phyloP scores from a whole-genome alignment of 2,888 invertebrate species.

The Drosophila melanocephala region DNA sequence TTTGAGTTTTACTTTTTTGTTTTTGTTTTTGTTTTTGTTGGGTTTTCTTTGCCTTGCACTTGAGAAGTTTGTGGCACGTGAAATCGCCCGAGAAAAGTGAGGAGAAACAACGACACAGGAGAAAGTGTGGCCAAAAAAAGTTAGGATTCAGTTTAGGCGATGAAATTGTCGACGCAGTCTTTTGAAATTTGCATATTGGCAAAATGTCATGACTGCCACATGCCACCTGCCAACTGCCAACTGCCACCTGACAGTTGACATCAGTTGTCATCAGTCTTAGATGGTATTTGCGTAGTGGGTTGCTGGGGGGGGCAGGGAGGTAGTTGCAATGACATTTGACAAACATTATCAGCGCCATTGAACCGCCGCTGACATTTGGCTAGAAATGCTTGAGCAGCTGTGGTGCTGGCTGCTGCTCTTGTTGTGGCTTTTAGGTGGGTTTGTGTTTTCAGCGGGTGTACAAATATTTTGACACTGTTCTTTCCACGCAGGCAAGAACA shows the following conservation, averaged over 20 bases:
- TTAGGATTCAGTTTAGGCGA: conserved; percentile 61
- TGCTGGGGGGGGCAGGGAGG: conserved; percentile 10
- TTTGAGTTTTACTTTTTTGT: conserved; percentile 36
- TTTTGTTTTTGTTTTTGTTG: conserved; percentile 23
- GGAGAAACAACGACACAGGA: conserved; percentile 43
- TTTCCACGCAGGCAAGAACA: conserved; percentile 41
- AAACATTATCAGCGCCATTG: conserved; percentile 73
- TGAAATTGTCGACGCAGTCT: conserved; percentile 31
- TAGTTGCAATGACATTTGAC: conserved; percentile 61
- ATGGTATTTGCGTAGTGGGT: not conserved
- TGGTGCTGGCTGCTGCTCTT: not conserved
- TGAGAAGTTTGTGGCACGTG: conserved; percentile 84
- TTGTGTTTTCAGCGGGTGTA: conserved; percentile 22
- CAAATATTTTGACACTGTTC: conserved; percentile 82
- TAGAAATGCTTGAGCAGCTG: conserved; percentile 25
- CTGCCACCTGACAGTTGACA: conserved; percentile 17
- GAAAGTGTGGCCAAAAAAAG: conserved; percentile 46
- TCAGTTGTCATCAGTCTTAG: conserved; percentile 33
- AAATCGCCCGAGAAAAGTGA: conserved; percentile 84
- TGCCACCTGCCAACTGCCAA: conserved; percentile 9
- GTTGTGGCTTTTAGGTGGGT: not conserved
- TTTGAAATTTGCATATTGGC: conserved; percentile 70
- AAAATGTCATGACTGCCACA: conserved; percentile 54
- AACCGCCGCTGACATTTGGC: conserved; percentile 73
- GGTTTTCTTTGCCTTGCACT: conserved; percentile 84